A percentile compares a stretch with the other conserved stretches of the same genome.
Conservation (phyloP, 2,113 vertebrate species). For the Dolichotis patagonum region DNA sequence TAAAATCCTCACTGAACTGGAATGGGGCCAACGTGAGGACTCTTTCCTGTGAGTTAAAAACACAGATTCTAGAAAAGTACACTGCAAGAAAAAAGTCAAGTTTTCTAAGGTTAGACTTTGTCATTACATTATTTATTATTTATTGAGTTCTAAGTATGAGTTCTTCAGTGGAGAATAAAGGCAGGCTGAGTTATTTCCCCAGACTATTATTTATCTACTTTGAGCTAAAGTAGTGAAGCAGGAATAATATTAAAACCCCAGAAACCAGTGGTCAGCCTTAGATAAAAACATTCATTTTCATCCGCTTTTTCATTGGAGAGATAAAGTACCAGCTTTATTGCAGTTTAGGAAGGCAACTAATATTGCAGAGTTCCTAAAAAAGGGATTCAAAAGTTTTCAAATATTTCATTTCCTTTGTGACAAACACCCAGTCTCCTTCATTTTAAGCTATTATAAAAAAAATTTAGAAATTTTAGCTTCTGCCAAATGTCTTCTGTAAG, state of each 20-base stretch:
- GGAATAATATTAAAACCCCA: conserved; percentile 30
- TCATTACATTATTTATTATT: conserved; percentile 5
- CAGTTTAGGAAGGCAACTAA: conserved; percentile 2
- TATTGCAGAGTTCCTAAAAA: not conserved
- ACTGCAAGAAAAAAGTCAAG: not conserved
- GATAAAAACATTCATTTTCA: conserved; percentile 15
- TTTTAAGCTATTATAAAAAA: not conserved
- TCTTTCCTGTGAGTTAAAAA: not conserved
- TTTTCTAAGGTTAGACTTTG: not conserved
- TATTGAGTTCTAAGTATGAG: not conserved
- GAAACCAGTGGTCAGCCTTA: conserved; percentile 15
- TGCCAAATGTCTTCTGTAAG: not conserved
- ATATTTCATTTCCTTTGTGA: conserved; percentile 60
- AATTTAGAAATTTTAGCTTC: not conserved
- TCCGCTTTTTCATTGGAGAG: not conserved
- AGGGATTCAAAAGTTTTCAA: not conserved
- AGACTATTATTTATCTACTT: conserved; percentile 45
- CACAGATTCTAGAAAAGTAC: not conserved
- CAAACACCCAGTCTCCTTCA: not conserved
- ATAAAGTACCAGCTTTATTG: conserved; percentile 35
- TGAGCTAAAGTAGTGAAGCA: conserved; percentile 32
- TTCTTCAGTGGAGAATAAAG: not conserved
- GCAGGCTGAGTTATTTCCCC: conserved; percentile 35
- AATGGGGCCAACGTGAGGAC: fast-evolving
- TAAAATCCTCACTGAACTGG: not conserved